A percentile compares a stretch with the other conserved stretches of the same genome.
These are phyloP conservation scores for Gobio occitaniae DNA, from an alignment of 2,797 vertebrate genomes.

Conservation along the genomic window DNA sequence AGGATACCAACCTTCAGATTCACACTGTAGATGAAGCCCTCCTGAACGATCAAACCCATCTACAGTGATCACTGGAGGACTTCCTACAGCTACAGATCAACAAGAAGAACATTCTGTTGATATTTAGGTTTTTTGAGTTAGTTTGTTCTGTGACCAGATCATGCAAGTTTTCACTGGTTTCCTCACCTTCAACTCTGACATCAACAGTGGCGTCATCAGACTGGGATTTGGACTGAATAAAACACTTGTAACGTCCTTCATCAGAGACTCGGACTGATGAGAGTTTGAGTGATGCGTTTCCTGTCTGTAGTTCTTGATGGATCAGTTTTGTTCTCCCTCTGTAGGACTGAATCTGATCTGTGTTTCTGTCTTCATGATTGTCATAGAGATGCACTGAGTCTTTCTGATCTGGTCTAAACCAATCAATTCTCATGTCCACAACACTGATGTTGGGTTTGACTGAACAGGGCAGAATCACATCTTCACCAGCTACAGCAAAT, in stretches of 20 bases:
- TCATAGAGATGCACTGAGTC: slow-evolving; percentile 30
- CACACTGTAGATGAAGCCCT: too few species aligned
- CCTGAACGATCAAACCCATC: too few species aligned
- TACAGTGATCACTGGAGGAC: too few species aligned
- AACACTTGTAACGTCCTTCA: slow-evolving; percentile 62
- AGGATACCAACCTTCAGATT: too few species aligned
- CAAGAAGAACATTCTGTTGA: too few species aligned
- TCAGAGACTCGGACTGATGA: slow-evolving; percentile 47
- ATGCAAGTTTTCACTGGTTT: not conserved
- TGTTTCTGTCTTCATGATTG: not conserved
- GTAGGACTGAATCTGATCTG: not conserved
- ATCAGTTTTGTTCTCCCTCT: slow-evolving; percentile 56
- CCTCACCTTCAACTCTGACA: slow-evolving; percentile 38
- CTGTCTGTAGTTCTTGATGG: slow-evolving; percentile 38
- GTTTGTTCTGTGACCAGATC: too few species aligned
- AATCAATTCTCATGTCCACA: slow-evolving; percentile 45
- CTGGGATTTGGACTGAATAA: slow-evolving; percentile 21
- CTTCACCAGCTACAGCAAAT: slow-evolving; percentile 37
- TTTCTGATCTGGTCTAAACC: slow-evolving; percentile 14
- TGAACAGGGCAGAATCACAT: slow-evolving; percentile 38
- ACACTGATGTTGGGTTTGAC: slow-evolving; percentile 21
- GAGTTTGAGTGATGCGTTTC: slow-evolving; percentile 66
- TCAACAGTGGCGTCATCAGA: not conserved
- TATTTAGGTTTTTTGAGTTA: too few species aligned
- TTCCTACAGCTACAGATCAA: too few species aligned